Base-by-base conservation (phyloP, 2,113 vertebrate genomes). In the Mesocricetus auratus region DNA sequence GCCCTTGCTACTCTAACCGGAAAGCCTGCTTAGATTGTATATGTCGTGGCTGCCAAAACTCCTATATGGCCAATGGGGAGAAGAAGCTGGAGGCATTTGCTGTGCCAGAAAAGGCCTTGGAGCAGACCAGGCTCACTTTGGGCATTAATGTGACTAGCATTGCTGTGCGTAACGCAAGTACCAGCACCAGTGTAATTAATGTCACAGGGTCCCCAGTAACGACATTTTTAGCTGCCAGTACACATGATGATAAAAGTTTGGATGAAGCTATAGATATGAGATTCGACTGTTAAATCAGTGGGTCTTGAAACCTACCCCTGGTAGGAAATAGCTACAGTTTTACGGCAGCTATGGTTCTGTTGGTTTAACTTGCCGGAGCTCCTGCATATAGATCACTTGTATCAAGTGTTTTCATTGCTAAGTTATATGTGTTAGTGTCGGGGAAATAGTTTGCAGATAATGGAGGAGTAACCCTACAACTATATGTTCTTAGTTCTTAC, bases 91-190 rank as follows among this genome's bases (percentile, higher is more conserved):
- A 99, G 99, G 99, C 99, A 73, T 99, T 99, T 97, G 99, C 99
- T 22, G 99, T 99, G 98, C 99, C 99, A 94, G 99, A 99, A 98
- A 99, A 99, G 98, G 99, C 99, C 97, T 98, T 99, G 98, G 99
- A 99, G 98, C 99, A 99, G 99, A 99, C 99, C 81, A 98, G 99
- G 98, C 99, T 99, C 97, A 99, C 99, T 89, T 99, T 99, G 98
- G 99, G 99, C 99, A 99, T 99, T 99, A 99, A 99, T 94, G 99
- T 99, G 98, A 99, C 99, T 97, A 99, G 99, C 98, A 99, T 99
- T 98, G 99, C 99, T 0, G 99, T 99, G 82, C 99, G 99, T 92
- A 99, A 99, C 69, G 99, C 99, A 97, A 99, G 99, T 97, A 99
- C 99, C 95, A 99, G 99, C 98, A 98, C 99, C 98, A 99, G 99